Evolutionary conservation across 1,140 invertebrate genomes (phyloP).

Genomic region (Prorops nasuta): DNA sequence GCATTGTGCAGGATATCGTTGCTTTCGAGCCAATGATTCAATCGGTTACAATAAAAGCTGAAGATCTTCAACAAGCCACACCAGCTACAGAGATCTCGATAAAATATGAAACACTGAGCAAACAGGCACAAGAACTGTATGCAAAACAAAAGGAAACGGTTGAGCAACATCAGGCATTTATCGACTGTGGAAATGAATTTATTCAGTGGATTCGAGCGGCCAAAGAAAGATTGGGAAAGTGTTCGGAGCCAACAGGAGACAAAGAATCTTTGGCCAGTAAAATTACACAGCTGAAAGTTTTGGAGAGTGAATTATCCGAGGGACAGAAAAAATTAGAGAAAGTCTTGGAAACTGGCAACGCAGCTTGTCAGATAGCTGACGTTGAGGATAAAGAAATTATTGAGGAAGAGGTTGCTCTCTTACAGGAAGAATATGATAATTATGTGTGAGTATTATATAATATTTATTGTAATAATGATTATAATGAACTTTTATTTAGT

Average conservation of each 20-base stretch:
- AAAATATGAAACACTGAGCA: constrained; percentile 86
- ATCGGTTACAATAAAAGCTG: constrained; percentile 87
- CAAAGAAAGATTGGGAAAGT: constrained; percentile 88
- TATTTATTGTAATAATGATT: background rate
- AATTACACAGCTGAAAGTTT: constrained; percentile 78
- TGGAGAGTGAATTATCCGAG: constrained; percentile 77
- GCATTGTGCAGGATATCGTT: constrained; percentile 91
- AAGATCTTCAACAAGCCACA: constrained; percentile 80
- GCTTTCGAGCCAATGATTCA: constrained; percentile 95
- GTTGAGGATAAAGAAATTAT: constrained; percentile 87
- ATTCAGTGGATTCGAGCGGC: constrained; percentile 86
- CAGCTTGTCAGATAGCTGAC: constrained; percentile 77
- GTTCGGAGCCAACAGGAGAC: constrained; percentile 90
- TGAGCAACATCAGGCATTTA: constrained; percentile 84
- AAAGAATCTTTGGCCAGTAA: constrained; percentile 85
- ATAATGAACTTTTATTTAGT: constrained; percentile 7
- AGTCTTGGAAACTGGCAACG: constrained; percentile 78
- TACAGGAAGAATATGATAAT: constrained; percentile 85
- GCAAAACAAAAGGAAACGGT: constrained; percentile 89
- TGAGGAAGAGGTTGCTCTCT: constrained; percentile 83
- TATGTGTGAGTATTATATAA: constrained; percentile 65
- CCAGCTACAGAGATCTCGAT: constrained; percentile 85
- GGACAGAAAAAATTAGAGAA: constrained; percentile 80
- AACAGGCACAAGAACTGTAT: constrained; percentile 85
- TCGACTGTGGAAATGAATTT: constrained; percentile 89